Percentiles rank a stretch among this genome's conserved stretches.
Conservation (phyloP, 2,888 invertebrate genomes). For the Venustoraphidia nigricollis region DNA sequence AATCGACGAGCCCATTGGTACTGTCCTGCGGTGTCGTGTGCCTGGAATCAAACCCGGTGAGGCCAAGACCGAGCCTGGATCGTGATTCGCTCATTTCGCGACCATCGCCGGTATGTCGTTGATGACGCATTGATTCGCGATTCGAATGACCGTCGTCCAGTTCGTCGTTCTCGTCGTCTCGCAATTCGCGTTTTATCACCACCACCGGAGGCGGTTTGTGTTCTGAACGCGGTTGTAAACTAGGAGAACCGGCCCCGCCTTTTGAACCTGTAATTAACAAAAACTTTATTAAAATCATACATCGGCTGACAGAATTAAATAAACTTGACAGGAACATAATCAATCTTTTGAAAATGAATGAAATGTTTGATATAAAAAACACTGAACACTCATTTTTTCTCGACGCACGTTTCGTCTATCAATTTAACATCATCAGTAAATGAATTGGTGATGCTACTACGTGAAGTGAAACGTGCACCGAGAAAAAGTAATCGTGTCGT, state of each 20-base stretch:
- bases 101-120: conserved; percentile 54
- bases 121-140: conserved; percentile 26
- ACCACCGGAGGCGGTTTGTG: conserved; percentile 84
- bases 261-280: conserved; percentile 6
- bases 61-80: conserved; percentile 55
- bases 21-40: conserved; percentile 31
- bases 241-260: conserved; percentile 36
- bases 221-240: conserved; percentile 51
- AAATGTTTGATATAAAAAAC: too few species aligned
- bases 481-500: too few species aligned
- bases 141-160: conserved; percentile 13
- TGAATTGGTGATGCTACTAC: too few species aligned
- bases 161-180: conserved; percentile 64
- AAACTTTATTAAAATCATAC: too few species aligned
- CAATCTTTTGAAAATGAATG: too few species aligned
- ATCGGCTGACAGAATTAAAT: too few species aligned
- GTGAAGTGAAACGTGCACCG: too few species aligned
- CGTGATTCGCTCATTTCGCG: conserved; percentile 64
- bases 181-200: conserved; percentile 74
- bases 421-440: too few species aligned
- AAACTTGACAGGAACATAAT: too few species aligned
- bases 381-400: too few species aligned
- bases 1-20: conserved; percentile 49
- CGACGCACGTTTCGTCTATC: too few species aligned
- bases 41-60: conserved; percentile 48